Evolutionary conservation across 2,113 vertebrate species (phyloP).

Genomic region (Hippocampus abdominalis): DNA sequence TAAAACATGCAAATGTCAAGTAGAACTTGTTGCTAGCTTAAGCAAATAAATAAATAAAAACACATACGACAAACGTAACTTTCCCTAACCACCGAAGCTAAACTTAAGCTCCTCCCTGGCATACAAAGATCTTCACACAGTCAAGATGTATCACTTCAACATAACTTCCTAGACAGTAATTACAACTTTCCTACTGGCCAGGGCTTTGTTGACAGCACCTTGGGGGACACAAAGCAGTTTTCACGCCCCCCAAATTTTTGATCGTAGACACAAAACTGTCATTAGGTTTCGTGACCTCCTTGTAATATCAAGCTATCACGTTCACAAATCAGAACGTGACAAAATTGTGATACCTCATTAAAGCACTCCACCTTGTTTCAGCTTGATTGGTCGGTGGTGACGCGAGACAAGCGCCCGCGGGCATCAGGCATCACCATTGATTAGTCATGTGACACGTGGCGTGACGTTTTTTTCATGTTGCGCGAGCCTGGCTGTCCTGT

Average conservation of each 20-base stretch:
- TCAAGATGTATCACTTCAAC: too few relatives aligned
- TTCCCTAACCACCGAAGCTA: too few relatives aligned
- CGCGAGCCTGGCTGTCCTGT: background rate
- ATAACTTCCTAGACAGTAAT: too few relatives aligned
- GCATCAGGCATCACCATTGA: constrained; percentile 3
- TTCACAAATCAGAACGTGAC: background rate
- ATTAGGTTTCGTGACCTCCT: background rate
- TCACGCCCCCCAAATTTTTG: background rate
- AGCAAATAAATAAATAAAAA: too few relatives aligned
- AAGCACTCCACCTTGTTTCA: constrained; percentile 1
- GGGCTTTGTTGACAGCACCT: too few relatives aligned
- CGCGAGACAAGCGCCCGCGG: background rate
- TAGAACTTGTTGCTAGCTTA: too few relatives aligned
- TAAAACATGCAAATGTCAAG: too few relatives aligned
- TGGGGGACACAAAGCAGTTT: too few relatives aligned
- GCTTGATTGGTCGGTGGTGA: background rate
- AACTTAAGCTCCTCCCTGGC: too few relatives aligned
- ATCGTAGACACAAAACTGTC: background rate
- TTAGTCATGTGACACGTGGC: constrained; percentile 5
- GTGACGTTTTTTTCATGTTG: constrained; percentile 2
- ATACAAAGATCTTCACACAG: too few relatives aligned
- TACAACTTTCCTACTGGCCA: too few relatives aligned
- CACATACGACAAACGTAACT: too few relatives aligned
- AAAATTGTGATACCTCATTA: constrained; percentile 4
- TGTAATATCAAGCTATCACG: background rate